Evolutionary conservation across 2,888 invertebrate genomes (phyloP).

Genomic region (Mechanitis mazaeus): DNA sequence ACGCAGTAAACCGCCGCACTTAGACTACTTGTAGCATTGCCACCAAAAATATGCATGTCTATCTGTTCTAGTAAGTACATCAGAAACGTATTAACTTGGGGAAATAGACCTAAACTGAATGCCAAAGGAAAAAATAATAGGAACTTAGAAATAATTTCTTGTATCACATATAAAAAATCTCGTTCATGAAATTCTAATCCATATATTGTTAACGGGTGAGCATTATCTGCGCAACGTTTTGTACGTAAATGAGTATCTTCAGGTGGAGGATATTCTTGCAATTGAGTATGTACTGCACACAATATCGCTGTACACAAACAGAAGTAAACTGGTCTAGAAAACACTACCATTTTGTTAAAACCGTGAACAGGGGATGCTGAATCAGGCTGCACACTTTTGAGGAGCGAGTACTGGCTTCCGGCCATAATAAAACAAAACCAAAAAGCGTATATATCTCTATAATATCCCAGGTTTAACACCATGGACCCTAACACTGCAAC

Average conservation of each 20-base stretch:
- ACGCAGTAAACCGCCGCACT: conserved; percentile 89
- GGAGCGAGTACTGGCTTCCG: conserved; percentile 95
- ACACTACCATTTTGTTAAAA: conserved; percentile 95
- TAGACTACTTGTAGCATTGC: conserved; percentile 90
- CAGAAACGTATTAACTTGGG: conserved; percentile 96
- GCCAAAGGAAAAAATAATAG: conserved; percentile 94
- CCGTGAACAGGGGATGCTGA: conserved; percentile 99
- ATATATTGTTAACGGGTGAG: conserved; percentile 61
- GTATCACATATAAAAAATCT: conserved; percentile 79
- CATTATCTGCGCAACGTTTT: conserved; percentile 49
- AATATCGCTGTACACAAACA: conserved; percentile 83
- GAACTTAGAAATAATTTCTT: conserved; percentile 86
- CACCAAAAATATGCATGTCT: conserved; percentile 93
- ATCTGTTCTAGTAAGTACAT: conserved; percentile 98
- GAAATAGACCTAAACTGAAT: conserved; percentile 96
- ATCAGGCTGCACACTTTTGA: conserved; percentile 99
- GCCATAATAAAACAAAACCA: conserved; percentile 98
- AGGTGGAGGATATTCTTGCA: conserved; percentile 45
- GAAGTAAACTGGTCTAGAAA: conserved; percentile 95
- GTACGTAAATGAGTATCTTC: conserved; percentile 44
- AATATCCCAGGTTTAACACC: conserved; percentile 89
- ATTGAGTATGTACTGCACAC: conserved; percentile 60
- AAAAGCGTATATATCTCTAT: conserved; percentile 94
- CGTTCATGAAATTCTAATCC: conserved; percentile 69
- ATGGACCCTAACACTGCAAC: conserved; percentile 92